phyloP scores from a whole-genome alignment of 2,888 invertebrate species.

The Stenichneumon culpator region DNA sequence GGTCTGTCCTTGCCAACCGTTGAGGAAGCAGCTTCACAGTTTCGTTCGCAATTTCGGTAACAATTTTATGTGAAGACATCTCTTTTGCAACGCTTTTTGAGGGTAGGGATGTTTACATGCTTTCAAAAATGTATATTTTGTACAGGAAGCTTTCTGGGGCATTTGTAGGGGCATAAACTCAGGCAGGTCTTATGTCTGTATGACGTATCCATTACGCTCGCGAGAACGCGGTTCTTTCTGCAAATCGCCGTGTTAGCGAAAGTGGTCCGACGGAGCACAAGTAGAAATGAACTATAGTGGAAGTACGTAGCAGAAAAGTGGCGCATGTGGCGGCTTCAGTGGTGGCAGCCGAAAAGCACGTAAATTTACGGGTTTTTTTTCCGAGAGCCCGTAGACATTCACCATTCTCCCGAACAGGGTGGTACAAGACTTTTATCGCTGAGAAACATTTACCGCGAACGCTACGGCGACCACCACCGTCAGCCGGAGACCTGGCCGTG shows the following conservation, averaged over 20 bases:
- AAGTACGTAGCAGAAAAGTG: constrained; percentile 12
- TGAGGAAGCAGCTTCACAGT: background rate
- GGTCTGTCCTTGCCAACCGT: background rate
- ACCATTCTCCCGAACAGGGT: constrained; percentile 51
- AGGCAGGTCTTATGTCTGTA: background rate
- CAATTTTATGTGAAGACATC: background rate
- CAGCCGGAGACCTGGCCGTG: constrained; percentile 35
- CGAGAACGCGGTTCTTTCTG: background rate
- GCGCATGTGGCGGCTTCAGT: constrained; percentile 29
- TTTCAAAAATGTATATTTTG: background rate
- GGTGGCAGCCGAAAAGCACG: constrained; percentile 72
- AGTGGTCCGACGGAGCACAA: constrained; percentile 13
- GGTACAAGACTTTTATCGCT: constrained; percentile 82
- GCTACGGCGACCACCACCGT: constrained; percentile 21
- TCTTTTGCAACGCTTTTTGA: background rate
- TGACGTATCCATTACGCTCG: background rate
- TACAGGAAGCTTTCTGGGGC: background rate
- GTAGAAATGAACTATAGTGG: constrained; percentile 49
- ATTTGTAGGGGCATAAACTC: background rate
- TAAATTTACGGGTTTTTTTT: constrained; percentile 79
- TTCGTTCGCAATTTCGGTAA: background rate
- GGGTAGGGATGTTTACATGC: background rate
- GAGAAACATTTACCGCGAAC: constrained; percentile 81
- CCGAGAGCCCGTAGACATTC: constrained; percentile 59
- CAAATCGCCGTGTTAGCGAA: background rate